Evolutionary conservation across 2,113 vertebrate species (phyloP), one percentile per base, ranked within the genome.

Genomic region (Coryphaenoides rupestris): DNA sequence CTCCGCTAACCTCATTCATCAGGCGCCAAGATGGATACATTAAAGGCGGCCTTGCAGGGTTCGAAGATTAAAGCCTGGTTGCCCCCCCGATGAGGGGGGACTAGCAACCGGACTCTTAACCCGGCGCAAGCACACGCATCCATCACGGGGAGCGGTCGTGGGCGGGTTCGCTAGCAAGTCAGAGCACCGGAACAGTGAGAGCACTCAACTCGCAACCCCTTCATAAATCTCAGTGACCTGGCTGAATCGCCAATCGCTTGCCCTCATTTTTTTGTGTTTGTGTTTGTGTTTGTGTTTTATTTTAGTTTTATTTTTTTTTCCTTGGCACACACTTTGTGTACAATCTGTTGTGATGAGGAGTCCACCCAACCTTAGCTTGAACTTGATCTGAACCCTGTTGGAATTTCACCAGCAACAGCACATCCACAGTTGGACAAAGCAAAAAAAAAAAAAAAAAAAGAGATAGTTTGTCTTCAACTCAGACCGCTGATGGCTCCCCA

Each of bases 141-240:
- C 65, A 82, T 86, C 75, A 87, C 68, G 74, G 24, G 5, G 13
- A 62, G 47, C 65, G 50, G 7, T 40, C 70, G 70, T 24, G 47
- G 83, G 81, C 74, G 80, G 76, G 83, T 74, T n/a, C 77, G 74
- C 73, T 85, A 87, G 77, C 63, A 72, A 40, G 68, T 76, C 70
- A 80, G 70, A 76, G 68, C 74, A 53, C 69, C 63, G 76, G 64
- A 68, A 76, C 63, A 46, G 61, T 69, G 62, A 64, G 74, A 82
- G 68, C 77, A 82, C 68, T 86, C 88, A 85, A 55, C 33, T 40
- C 79, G 87, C 81, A 91, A 87, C 87, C 90, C 85, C 46, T 64
- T 21, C 19, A 73, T 91, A 89, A 91, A 91, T 93, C 91, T 89
- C 72, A 12, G 69, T 13, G 19, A 19, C 55, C n/a, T 82, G 81